These are phyloP conservation scores for Cheumatopsyche charites DNA, from an alignment of 1,140 invertebrate species.

Conservation along the genomic window DNA sequence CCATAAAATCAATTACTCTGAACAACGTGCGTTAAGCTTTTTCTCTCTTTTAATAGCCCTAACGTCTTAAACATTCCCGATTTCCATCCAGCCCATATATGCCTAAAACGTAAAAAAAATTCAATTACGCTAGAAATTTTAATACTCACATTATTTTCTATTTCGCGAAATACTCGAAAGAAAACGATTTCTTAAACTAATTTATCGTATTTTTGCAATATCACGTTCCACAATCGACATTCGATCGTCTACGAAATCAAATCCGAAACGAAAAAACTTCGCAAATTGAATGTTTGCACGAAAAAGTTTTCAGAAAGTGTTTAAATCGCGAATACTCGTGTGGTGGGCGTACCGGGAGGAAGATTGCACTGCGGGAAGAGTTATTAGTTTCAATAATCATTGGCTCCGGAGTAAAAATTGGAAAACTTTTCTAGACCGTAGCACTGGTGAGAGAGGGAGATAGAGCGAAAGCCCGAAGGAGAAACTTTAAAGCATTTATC, in stretches of 20 bases:
- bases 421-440: constrained; percentile 41
- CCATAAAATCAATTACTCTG: constrained; percentile 22
- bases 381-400: constrained; percentile 46
- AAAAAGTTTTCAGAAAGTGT: constrained; percentile 30
- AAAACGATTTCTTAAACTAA: background rate
- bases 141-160: background rate
- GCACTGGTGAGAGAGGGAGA: constrained; percentile 1
- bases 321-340: constrained; percentile 22
- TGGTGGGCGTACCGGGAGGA: background rate
- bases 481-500: constrained; percentile 47
- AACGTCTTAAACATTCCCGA: background rate
- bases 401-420: constrained; percentile 43
- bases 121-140: background rate
- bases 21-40: background rate
- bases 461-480: background rate
- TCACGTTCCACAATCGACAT: background rate
- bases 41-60: background rate
- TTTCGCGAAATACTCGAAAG: background rate
- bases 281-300: constrained; percentile 32
- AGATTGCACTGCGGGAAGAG: constrained; percentile 40
- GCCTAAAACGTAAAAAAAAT: too few relatives aligned
- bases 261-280: constrained; percentile 1
- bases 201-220: background rate
- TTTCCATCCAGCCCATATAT: too few relatives aligned
- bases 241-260: background rate